A percentile compares a stretch with the other conserved stretches of the same genome.
Conservation (phyloP, 1,140 invertebrate genomes). For the Episyrphus balteatus region DNA sequence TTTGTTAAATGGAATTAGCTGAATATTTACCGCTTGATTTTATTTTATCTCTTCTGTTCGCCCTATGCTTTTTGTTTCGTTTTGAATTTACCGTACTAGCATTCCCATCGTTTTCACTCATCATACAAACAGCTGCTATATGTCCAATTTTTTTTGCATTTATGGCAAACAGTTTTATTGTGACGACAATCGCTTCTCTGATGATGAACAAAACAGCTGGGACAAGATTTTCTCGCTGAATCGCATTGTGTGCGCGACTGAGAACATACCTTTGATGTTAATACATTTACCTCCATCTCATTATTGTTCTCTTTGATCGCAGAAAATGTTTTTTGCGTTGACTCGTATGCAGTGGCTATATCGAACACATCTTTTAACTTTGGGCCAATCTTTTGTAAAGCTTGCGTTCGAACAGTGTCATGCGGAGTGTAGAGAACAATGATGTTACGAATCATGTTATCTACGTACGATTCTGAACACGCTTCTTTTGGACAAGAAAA, state of each 20-base stretch:
- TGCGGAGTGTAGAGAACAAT: not conserved
- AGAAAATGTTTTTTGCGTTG: not conserved
- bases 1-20: too few species aligned
- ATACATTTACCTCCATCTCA: not conserved
- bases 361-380: not conserved
- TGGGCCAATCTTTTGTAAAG: not conserved
- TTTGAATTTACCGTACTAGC: too few species aligned
- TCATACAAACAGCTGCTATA: slow-evolving; percentile 2
- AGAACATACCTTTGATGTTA: not conserved
- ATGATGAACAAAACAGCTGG: not conserved
- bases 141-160: slow-evolving; percentile 1
- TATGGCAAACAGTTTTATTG: slow-evolving; percentile 1
- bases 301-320: too few species aligned
- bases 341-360: not conserved
- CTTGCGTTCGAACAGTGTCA: not conserved
- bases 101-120: too few species aligned
- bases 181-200: slow-evolving; percentile 3
- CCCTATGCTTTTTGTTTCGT: too few species aligned
- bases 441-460: not conserved
- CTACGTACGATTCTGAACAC: not conserved
- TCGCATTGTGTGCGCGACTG: not conserved
- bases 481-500: not conserved
- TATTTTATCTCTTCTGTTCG: too few species aligned
- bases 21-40: too few species aligned
- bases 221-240: slow-evolving; percentile 4